Evolutionary conservation across 2,888 invertebrate species (phyloP), one percentile per base, ranked within the genome.

Genomic region (Ferdinandea cuprea): DNA sequence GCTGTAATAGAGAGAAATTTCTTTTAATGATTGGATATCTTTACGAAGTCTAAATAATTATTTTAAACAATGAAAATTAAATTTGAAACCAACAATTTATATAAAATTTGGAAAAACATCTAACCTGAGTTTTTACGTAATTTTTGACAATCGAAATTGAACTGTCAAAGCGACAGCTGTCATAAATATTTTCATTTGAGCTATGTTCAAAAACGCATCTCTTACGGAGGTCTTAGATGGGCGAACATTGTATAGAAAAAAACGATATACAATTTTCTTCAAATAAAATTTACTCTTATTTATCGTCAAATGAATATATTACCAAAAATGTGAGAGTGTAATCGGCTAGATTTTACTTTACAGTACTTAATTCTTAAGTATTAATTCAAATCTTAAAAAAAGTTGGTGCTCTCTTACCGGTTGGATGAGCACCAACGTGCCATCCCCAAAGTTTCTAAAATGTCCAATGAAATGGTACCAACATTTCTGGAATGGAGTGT

Each of bases 111-210:
- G 2, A 30, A 37, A 72, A 58, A 63, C 59, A 63, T 63, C 69
- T 81, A 78, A 85, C 81, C 81, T 85, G 71, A 30, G 77, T 69
- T 87, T 44, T 87, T 87, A 87, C 87, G 87, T 87, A 87, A 87
- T 86, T 85, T 85, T 69, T 78, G 78, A 77, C 72, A 76, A 46
- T 84, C 77, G 80, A 69, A 65, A 77, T 48, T 4, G 5, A 46
- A 11, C 42, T 74, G 74, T 56, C 59, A 46, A 15, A 46, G 21
- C 19, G 44, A 44, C 35, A 21, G 28, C 9, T 63, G 21, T 46
- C 48, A 25, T 5, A 30, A 13, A n/a, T 1, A 28, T 3, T 9
- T 19, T n/a, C 4, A 1, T 0, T 6, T 0, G 8, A 13, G 0
- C 11, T 30, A 11, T 8, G 68, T 69, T 56, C 46, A 35, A 7